A percentile compares a stretch with the other conserved stretches of the same genome.
phyloP scores from a whole-genome alignment of 2,113 vertebrate genomes.

The Rallus limicola region DNA sequence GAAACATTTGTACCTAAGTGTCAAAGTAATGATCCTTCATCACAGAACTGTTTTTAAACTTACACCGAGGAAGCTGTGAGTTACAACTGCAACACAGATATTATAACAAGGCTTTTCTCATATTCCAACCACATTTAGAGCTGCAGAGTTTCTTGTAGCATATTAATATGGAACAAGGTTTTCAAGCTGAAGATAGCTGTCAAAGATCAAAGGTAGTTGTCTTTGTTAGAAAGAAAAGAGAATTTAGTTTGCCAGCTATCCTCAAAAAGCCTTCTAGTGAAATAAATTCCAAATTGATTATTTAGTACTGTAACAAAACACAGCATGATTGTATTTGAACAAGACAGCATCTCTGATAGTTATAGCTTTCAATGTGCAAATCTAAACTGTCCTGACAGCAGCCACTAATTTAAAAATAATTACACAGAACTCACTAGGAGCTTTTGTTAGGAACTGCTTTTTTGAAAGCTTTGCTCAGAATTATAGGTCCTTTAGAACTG shows the following conservation, averaged over 20 bases:
- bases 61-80: background rate
- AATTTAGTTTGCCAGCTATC: background rate
- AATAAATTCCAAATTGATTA: background rate
- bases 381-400: background rate
- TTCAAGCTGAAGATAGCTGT: background rate
- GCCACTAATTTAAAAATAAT: constrained; percentile 14
- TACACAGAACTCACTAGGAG: background rate
- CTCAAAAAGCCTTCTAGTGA: background rate
- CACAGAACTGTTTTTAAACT: background rate
- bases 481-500: background rate
- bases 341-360: background rate
- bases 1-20: background rate
- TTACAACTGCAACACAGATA: background rate
- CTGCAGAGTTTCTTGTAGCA: background rate
- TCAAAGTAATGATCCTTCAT: background rate
- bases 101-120: background rate
- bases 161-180: background rate
- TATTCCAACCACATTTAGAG: background rate
- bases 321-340: background rate
- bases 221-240: background rate
- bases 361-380: background rate
- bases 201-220: background rate
- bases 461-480: background rate
- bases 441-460: background rate
- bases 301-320: constrained; percentile 8